Evolutionary conservation across 2,888 invertebrate genomes (phyloP).

Genomic region (Pollenia amentaria): DNA sequence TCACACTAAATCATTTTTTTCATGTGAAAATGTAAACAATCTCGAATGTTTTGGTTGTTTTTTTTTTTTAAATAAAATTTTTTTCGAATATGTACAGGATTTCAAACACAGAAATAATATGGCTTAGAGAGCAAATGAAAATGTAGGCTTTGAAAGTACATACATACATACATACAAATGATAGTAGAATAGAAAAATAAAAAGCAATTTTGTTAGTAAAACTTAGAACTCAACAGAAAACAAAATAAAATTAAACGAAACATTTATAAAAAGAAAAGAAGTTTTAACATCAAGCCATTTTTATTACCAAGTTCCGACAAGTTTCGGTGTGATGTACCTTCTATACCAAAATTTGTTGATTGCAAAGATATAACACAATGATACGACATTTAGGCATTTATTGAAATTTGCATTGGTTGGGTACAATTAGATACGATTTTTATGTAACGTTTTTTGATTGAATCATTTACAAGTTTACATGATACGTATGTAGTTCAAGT

Average conservation of each 20-base stretch:
- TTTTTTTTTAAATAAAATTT: not conserved
- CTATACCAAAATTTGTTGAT: conserved; percentile 77
- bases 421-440: conserved; percentile 2
- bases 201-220: conserved; percentile 51
- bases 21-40: conserved; percentile 55
- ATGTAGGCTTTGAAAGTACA: conserved; percentile 18
- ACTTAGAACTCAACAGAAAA: conserved; percentile 33
- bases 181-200: conserved; percentile 35
- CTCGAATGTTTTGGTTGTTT: conserved; percentile 56
- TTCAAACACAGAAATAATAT: conserved; percentile 41
- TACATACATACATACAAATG: conserved; percentile 2
- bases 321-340: conserved; percentile 85
- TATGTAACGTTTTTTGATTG: conserved; percentile 5
- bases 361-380: conserved; percentile 41
- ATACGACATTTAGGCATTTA: conserved; percentile 29
- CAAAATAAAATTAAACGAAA: conserved; percentile 32
- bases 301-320: conserved; percentile 85
- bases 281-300: conserved; percentile 71
- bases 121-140: conserved; percentile 40
- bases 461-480: conserved; percentile 40
- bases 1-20: not conserved
- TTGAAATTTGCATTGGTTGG: conserved; percentile 31
- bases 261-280: conserved; percentile 30
- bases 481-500: conserved; percentile 16
- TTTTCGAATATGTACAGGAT: conserved; percentile 13